Percentiles rank a stretch among this genome's conserved stretches.
Evolutionary conservation across 2,797 vertebrate species (phyloP).

Genomic region (Pagetopsis macropterus): DNA sequence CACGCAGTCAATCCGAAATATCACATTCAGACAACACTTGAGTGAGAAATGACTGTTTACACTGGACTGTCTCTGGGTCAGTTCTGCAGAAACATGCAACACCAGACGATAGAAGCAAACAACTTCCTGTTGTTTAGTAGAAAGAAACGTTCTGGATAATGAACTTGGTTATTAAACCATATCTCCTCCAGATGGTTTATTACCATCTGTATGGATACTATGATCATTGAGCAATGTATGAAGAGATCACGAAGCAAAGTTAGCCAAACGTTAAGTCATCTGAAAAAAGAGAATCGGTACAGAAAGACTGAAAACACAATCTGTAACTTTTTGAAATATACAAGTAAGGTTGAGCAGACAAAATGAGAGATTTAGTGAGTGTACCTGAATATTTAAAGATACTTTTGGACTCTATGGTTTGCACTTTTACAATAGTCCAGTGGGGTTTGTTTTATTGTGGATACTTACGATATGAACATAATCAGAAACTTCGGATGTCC

Average conservation of each 20-base stretch:
- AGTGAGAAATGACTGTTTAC: conserved; percentile 37
- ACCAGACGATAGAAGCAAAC: conserved; percentile 44
- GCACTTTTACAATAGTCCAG: background rate
- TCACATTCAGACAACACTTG: conserved; percentile 41
- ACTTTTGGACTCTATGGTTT: background rate
- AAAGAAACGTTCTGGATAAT: conserved; percentile 26
- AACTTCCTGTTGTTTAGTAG: conserved; percentile 20
- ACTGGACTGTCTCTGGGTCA: conserved; percentile 38
- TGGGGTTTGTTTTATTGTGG: background rate
- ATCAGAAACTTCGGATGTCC: background rate
- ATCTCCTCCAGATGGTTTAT: conserved; percentile 1
- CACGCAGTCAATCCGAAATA: conserved; percentile 45
- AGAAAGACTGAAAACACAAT: conserved; percentile 2
- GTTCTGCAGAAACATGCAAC: conserved; percentile 57
- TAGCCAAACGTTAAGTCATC: background rate
- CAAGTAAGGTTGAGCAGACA: background rate
- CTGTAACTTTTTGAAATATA: background rate
- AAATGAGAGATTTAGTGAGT: background rate
- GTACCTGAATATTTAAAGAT: conserved; percentile 1
- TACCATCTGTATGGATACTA: background rate
- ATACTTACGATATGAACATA: background rate
- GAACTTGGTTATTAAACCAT: conserved; percentile 20
- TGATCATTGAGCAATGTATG: conserved; percentile 2
- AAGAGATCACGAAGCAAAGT: background rate
- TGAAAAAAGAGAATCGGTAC: background rate